A percentile compares a stretch with the other conserved stretches of the same genome.
These are phyloP conservation scores for Platysternon megacephalum DNA, from an alignment of 2,113 vertebrate species.

Conservation along the genomic window DNA sequence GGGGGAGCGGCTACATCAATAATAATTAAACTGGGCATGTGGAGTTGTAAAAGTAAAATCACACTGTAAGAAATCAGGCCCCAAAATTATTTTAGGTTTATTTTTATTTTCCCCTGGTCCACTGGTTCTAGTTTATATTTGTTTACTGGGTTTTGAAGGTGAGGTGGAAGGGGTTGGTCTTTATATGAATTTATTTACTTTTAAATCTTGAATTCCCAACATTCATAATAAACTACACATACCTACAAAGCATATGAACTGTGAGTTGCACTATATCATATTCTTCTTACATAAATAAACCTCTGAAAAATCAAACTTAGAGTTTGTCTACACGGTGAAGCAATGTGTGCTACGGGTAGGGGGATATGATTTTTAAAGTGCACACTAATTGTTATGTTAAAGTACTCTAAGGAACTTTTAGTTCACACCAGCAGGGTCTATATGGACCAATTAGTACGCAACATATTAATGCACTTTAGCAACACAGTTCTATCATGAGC, in stretches of 20 bases:
- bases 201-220: not conserved
- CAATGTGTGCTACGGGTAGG: not conserved
- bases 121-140: not conserved
- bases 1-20: not conserved
- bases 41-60: not conserved
- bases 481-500: not conserved
- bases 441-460: not conserved
- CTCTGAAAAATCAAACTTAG: not conserved
- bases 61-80: not conserved
- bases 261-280: not conserved
- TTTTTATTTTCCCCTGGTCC: not conserved
- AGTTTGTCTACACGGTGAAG: not conserved
- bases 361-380: not conserved
- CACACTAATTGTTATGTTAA: not conserved
- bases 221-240: not conserved
- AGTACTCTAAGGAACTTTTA: not conserved
- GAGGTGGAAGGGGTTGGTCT: not conserved
- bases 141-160: not conserved
- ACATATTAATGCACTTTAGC: not conserved
- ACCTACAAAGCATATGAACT: not conserved
- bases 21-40: constrained; percentile 4
- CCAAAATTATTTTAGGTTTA: not conserved
- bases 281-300: not conserved
- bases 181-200: not conserved
- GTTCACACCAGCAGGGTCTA: not conserved